These are phyloP conservation scores for Automeris io DNA, from an alignment of 2,888 invertebrate species.

Conservation along the genomic window DNA sequence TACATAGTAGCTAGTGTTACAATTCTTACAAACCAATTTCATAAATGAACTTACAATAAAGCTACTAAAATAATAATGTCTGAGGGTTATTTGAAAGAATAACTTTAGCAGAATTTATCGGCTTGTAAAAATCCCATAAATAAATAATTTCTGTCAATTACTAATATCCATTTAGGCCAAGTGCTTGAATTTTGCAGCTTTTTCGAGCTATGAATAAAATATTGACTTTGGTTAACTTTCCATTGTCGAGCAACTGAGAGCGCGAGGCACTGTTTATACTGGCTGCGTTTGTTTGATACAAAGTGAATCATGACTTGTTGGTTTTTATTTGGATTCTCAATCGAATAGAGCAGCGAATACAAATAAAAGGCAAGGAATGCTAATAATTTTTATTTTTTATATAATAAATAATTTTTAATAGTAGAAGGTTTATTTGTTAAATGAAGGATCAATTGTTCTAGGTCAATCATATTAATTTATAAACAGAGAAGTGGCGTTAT, in stretches of 20 bases:
- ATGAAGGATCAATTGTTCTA: too few species aligned
- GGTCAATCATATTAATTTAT: too few species aligned
- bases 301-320: not conserved
- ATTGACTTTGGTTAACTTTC: constrained; percentile 17
- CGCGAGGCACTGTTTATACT: not conserved
- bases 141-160: constrained; percentile 14
- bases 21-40: too few species aligned
- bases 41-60: too few species aligned
- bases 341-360: too few species aligned
- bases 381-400: too few species aligned
- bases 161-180: constrained; percentile 19
- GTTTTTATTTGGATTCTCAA: not conserved
- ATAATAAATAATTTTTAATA: too few species aligned
- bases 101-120: constrained; percentile 11
- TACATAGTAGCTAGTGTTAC: too few species aligned
- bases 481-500: too few species aligned
- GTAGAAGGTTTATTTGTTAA: too few species aligned
- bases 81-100: constrained; percentile 9
- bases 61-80: too few species aligned
- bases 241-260: constrained; percentile 15
- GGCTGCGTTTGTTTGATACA: not conserved
- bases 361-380: too few species aligned
- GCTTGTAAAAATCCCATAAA: constrained; percentile 14
- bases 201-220: constrained; percentile 24
- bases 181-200: constrained; percentile 13